phyloP scores from a whole-genome alignment of 2,113 vertebrate species.

The Tor tambroides region DNA sequence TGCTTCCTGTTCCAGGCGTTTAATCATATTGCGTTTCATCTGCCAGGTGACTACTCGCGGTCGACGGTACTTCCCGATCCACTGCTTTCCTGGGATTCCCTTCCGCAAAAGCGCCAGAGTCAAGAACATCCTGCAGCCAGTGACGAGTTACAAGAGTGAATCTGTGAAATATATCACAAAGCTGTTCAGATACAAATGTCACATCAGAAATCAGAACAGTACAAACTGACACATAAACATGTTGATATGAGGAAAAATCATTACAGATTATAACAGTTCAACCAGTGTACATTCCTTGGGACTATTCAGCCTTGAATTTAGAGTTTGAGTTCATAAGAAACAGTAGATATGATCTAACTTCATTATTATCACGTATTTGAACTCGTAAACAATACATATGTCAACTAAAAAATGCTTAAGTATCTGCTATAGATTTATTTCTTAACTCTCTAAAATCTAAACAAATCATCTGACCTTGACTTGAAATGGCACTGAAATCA shows the following conservation, averaged over 20 bases:
- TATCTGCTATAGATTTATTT: background rate
- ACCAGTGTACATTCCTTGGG: background rate
- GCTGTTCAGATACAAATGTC: background rate
- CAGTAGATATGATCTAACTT: background rate
- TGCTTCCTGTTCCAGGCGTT: constrained; percentile 85
- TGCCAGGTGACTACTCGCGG: constrained; percentile 76
- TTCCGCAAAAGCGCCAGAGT: constrained; percentile 79
- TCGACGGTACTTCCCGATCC: constrained; percentile 91
- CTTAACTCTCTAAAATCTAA: background rate
- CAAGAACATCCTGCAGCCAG: constrained; percentile 82
- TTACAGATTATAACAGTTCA: too few relatives aligned
- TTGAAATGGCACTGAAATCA: background rate
- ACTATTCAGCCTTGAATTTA: background rate
- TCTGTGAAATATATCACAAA: background rate
- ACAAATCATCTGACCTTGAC: background rate
- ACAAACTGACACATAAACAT: background rate
- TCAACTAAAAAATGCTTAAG: background rate
- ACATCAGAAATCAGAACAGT: background rate
- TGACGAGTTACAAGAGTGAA: background rate
- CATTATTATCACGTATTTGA: background rate
- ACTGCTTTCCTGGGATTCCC: constrained; percentile 88
- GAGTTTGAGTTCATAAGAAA: background rate
- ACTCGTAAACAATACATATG: background rate
- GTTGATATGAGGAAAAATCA: background rate
- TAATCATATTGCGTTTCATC: constrained; percentile 80